phyloP scores from a whole-genome alignment of 2,797 vertebrate genomes.

The Epinephelus awoara region DNA sequence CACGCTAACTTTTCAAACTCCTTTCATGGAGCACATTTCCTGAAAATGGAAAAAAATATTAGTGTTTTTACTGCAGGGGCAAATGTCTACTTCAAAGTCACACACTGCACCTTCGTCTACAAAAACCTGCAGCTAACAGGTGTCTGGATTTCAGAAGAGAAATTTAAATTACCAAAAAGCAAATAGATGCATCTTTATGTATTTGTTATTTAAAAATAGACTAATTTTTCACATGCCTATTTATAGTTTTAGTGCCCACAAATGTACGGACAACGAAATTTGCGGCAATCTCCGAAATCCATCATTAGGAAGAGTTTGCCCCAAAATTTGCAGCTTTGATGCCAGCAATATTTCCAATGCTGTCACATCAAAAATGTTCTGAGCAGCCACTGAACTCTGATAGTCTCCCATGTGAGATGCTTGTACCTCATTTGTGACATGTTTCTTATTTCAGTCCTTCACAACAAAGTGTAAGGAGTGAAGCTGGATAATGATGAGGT shows the following conservation, averaged over 20 bases:
- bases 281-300: conserved; percentile 36
- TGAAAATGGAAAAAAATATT: conserved; percentile 12
- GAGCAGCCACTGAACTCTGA: conserved; percentile 73
- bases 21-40: background rate
- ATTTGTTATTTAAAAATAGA: background rate
- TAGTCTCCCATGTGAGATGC: conserved; percentile 67
- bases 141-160: conserved; percentile 39
- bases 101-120: conserved; percentile 9
- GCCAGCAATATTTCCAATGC: conserved; percentile 72
- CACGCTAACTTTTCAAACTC: conserved; percentile 19
- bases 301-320: conserved; percentile 60
- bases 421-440: conserved; percentile 72
- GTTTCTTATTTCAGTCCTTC: conserved; percentile 65
- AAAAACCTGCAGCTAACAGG: conserved; percentile 33
- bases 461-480: conserved; percentile 55
- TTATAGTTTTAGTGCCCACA: background rate
- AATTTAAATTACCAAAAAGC: conserved; percentile 27
- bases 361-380: conserved; percentile 80
- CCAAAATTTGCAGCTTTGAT: conserved; percentile 74
- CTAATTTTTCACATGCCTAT: background rate
- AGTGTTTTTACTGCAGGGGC: conserved; percentile 10
- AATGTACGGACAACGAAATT: conserved; percentile 1
- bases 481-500: conserved; percentile 65
- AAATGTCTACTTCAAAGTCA: conserved; percentile 38
- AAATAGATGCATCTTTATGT: conserved; percentile 4